Evolutionary conservation across 2,888 invertebrate genomes (phyloP).

Genomic region (Cryptosula pallasiana): DNA sequence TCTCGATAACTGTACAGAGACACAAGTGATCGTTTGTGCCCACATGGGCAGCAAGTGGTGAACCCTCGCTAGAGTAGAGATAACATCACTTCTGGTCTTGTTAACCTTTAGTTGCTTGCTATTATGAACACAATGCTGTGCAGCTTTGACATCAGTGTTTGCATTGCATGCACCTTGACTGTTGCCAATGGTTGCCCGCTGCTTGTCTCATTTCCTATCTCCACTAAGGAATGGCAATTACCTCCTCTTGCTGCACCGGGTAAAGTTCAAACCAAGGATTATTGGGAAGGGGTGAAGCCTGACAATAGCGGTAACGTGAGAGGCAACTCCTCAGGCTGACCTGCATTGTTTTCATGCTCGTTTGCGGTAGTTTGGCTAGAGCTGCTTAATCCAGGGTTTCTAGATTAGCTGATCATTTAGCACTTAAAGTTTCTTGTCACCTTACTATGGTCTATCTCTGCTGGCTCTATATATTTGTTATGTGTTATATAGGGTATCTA

Average conservation of each 20-base stretch:
- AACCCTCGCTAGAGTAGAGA: neutral
- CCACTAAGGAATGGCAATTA: neutral
- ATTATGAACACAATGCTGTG: neutral
- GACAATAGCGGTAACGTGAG: too few species aligned
- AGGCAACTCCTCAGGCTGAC: too few species aligned
- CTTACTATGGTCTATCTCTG: neutral
- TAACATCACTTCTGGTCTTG: neutral
- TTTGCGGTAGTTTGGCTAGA: constrained; percentile 24
- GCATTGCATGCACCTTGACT: neutral
- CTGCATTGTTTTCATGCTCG: constrained; percentile 23
- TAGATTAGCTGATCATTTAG: constrained; percentile 19
- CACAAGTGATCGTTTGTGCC: too few species aligned
- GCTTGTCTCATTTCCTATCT: neutral
- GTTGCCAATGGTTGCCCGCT: neutral
- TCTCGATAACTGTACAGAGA: too few species aligned
- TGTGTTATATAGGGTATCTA: too few species aligned
- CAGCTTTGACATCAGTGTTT: neutral
- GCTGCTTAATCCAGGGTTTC: constrained; percentile 14
- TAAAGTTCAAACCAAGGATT: too few species aligned
- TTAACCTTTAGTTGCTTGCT: constrained; percentile 1
- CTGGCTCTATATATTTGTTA: neutral
- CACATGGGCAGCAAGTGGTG: too few species aligned
- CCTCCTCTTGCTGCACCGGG: neutral
- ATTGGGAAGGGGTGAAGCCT: too few species aligned
- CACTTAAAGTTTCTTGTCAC: constrained; percentile 20